A percentile compares a stretch with the other conserved stretches of the same genome.
Evolutionary conservation across 2,888 invertebrate genomes (phyloP).

Genomic region (Nyleta sp.): DNA sequence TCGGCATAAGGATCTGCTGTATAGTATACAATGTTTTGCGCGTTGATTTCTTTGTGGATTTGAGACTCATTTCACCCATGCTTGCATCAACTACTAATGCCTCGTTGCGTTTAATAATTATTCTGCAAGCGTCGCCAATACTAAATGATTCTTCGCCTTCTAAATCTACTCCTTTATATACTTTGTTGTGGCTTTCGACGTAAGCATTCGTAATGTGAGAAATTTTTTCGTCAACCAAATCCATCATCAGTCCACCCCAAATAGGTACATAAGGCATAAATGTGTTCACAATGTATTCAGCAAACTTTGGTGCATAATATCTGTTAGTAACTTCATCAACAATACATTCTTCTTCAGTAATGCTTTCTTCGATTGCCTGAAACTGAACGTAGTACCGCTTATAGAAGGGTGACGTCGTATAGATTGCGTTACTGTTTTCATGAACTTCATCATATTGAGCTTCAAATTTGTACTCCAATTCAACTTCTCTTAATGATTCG

Average conservation of each 20-base stretch:
- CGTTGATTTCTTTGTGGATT: not conserved
- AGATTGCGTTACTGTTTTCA: conserved; percentile 24
- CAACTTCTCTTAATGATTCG: conserved; percentile 8
- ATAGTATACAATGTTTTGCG: conserved; percentile 8
- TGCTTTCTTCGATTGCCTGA: not conserved
- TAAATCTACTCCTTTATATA: conserved; percentile 1
- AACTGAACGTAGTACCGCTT: conserved; percentile 8
- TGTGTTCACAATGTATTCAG: conserved; percentile 37
- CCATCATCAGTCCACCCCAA: conserved; percentile 50
- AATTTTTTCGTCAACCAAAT: conserved; percentile 42
- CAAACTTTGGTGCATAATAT: conserved; percentile 31
- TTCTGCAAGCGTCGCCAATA: conserved; percentile 44
- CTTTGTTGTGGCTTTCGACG: conserved; percentile 16
- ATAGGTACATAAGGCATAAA: conserved; percentile 57
- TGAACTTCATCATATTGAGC: not conserved
- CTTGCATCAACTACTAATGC: conserved; percentile 26
- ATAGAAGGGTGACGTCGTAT: conserved; percentile 52
- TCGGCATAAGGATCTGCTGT: conserved; percentile 34
- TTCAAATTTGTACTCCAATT: not conserved
- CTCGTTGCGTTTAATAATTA: conserved; percentile 41
- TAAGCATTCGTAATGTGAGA: conserved; percentile 60
- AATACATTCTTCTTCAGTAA: not conserved
- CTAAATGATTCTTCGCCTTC: not conserved
- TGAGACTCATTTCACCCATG: not conserved
- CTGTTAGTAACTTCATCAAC: not conserved